phyloP scores from a whole-genome alignment of 1,140 invertebrate genomes.

The Procambarus virginalis region DNA sequence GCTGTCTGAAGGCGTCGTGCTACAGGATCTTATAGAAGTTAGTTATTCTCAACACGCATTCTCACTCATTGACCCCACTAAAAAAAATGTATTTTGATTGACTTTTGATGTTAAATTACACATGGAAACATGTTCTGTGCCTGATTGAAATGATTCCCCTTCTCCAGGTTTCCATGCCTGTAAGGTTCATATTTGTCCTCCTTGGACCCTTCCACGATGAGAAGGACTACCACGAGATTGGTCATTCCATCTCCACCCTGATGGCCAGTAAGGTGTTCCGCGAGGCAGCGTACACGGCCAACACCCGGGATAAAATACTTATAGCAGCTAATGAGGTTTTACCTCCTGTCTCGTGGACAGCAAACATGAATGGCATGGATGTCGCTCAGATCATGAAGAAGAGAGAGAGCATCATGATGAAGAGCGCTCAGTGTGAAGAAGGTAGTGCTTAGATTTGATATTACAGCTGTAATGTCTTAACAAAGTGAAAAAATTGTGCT shows the following conservation, averaged over 20 bases:
- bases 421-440: constrained; percentile 58
- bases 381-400: constrained; percentile 77
- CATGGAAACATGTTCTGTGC: neutral
- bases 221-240: constrained; percentile 96
- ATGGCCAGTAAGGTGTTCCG: constrained; percentile 97
- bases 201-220: constrained; percentile 87
- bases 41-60: constrained; percentile 66
- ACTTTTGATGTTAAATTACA: constrained; percentile 65
- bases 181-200: constrained; percentile 94
- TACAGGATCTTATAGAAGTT: constrained; percentile 90
- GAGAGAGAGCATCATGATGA: constrained; percentile 61
- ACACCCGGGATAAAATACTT: constrained; percentile 87
- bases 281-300: constrained; percentile 91
- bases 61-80: no score
- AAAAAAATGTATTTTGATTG: constrained; percentile 64
- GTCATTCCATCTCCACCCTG: constrained; percentile 94
- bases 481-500: no score
- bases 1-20: constrained; percentile 87
- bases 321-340: constrained; percentile 96
- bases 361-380: constrained; percentile 90
- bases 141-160: neutral
- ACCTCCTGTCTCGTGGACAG: constrained; percentile 95
- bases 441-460: neutral
- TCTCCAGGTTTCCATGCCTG: constrained; percentile 87
- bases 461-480: neutral